These are phyloP conservation scores for Crocallis elinguaria DNA, from an alignment of 2,888 invertebrate genomes.

Conservation along the genomic window DNA sequence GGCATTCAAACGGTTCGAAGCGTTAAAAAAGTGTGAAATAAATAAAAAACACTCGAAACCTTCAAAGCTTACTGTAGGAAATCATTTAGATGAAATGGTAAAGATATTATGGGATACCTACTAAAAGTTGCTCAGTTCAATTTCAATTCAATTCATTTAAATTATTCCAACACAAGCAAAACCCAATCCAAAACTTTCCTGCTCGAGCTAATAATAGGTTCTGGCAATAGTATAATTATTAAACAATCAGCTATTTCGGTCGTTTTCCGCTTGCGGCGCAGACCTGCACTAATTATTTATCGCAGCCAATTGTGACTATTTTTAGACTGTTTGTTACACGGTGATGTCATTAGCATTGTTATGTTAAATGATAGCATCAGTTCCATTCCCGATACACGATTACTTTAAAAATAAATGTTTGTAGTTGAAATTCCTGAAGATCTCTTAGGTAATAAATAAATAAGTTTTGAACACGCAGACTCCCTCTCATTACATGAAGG, in stretches of 20 bases:
- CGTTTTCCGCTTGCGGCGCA: constrained; percentile 22
- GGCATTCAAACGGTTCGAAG: too few species aligned
- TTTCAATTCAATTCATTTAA: too few species aligned
- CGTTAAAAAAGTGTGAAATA: too few species aligned
- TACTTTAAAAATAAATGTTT: neutral
- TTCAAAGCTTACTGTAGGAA: too few species aligned
- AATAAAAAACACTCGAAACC: too few species aligned
- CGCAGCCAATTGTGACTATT: constrained; percentile 8
- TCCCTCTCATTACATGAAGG: too few species aligned
- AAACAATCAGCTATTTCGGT: constrained; percentile 14
- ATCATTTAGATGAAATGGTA: too few species aligned
- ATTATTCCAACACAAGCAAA: too few species aligned
- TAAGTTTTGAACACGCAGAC: too few species aligned
- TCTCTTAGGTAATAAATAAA: neutral
- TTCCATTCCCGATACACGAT: neutral
- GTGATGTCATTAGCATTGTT: constrained; percentile 21
- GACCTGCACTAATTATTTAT: constrained; percentile 18
- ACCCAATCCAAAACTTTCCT: too few species aligned
- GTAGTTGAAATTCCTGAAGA: neutral
- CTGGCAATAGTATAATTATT: constrained; percentile 11
- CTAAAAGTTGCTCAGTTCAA: too few species aligned
- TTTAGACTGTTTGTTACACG: constrained; percentile 11
- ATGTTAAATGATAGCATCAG: constrained; percentile 9
- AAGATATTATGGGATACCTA: too few species aligned
- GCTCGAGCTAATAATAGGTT: neutral